Evolutionary conservation across 2,797 vertebrate species (phyloP), one percentile per base, ranked within the genome.

Genomic region (Capromys pilorides): DNA sequence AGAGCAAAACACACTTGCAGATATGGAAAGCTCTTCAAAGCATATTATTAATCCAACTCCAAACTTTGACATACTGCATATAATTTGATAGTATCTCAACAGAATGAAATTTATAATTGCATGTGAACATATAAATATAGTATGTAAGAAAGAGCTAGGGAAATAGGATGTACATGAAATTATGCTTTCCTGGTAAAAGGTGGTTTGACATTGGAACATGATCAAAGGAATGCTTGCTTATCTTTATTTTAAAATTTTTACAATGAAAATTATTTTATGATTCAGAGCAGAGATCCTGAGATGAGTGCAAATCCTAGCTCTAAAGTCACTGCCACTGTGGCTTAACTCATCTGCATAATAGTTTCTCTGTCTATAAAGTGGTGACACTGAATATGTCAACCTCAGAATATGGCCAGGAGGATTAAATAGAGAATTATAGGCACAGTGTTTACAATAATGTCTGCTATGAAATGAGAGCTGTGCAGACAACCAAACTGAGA

Each of bases 211-310:
- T 4, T 88, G 31, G 28, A 16, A 19, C 6, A 11, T 10, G 64
- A 54, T 49, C 59, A 67, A 9, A 26, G 21, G 41, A 16, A n/a
- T 80, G 61, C 49, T 87, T 61, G 45, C 16, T 41, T 54, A 78
- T 75, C 33, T 89, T 39, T 4, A 64, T 28, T 61, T 90, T 87
- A 45, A 54, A 5, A n/a, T 64, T 94, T 88, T 87, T 36, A 79
- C 14, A 54, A 14, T 4, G 28, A 93, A 33, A 75, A 80, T 66
- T 64, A 71, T 80, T 75, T 79, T 84, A 51, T 3, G 57, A 36
- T 67, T 16, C 67, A 59, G 2, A 18, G 36, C 28, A 33, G 2
- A 77, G 13, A 22, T 33, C 36, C 67, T 12, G 10, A 8, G 61
- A n/a, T 10, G n/a, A 28, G 41, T 41, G 69, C 5, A 33, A 51